Conservation (phyloP, 2,797 vertebrate species). For the Anabacerthia variegaticeps region DNA sequence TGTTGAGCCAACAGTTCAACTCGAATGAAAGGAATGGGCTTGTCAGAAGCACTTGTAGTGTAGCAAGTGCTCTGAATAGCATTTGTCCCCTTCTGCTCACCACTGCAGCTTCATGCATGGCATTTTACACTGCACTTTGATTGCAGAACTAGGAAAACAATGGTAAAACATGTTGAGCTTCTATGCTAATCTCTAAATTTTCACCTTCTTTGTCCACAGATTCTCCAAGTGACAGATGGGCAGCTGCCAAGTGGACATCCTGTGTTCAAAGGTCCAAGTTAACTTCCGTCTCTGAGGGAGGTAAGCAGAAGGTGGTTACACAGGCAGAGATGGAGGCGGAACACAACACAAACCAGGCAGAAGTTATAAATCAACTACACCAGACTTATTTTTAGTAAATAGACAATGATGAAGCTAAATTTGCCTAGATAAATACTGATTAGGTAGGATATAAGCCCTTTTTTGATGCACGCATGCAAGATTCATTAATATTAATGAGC, state of each 20-base stretch:
- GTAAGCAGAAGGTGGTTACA: background rate
- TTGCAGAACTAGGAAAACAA: background rate
- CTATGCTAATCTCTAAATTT: background rate
- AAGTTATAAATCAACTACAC: constrained; percentile 26
- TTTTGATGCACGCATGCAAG: background rate
- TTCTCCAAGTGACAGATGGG: background rate
- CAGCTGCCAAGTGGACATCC: background rate
- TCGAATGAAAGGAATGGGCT: background rate
- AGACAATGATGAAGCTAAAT: constrained; percentile 49
- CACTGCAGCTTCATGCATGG: background rate
- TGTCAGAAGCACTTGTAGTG: background rate
- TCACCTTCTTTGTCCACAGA: background rate
- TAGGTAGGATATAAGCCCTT: constrained; percentile 8
- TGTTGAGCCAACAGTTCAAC: background rate
- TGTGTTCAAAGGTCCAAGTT: background rate
- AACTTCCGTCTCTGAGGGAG: background rate
- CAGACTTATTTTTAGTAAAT: constrained; percentile 54
- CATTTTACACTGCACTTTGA: background rate
- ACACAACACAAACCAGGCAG: background rate
- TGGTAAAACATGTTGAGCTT: background rate
- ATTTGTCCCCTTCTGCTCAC: background rate
- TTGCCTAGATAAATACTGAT: constrained; percentile 51
- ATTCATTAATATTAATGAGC: constrained; percentile 58
- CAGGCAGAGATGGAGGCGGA: background rate
- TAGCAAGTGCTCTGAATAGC: background rate